These are phyloP conservation scores for Rhagoletis pomonella DNA, from an alignment of 1,140 invertebrate species.

Conservation along the genomic window DNA sequence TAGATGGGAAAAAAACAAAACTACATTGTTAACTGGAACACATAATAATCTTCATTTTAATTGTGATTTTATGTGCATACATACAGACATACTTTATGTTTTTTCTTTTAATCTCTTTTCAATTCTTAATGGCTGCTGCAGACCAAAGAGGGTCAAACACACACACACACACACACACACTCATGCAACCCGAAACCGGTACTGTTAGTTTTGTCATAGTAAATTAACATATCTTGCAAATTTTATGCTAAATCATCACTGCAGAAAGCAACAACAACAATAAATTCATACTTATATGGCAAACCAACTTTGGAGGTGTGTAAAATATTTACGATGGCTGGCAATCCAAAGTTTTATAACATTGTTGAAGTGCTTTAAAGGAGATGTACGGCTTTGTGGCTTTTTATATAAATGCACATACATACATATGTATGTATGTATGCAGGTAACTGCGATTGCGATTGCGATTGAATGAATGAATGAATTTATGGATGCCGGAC, in stretches of 20 bases:
- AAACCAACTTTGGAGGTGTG: not conserved
- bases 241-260: not conserved
- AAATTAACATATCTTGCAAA: slow-evolving; percentile 43
- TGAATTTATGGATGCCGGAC: not conserved
- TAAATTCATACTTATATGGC: not conserved
- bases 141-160: not conserved
- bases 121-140: not conserved
- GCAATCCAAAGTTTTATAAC: slow-evolving; percentile 13
- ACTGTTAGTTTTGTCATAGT: slow-evolving; percentile 22
- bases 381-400: not conserved
- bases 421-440: too few species aligned
- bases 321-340: not conserved
- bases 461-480: not conserved
- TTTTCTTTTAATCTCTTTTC: not conserved
- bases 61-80: too few species aligned
- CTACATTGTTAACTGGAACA: not conserved
- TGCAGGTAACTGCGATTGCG: not conserved
- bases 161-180: not conserved
- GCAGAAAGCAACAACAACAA: not conserved
- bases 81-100: too few species aligned
- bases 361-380: not conserved
- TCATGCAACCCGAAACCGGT: slow-evolving; percentile 15
- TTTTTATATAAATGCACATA: not conserved
- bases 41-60: too few species aligned
- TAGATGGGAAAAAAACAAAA: not conserved